These are phyloP conservation scores for Drosophila persimilis DNA, from an alignment of 1,140 invertebrate genomes.

Conservation along the genomic window DNA sequence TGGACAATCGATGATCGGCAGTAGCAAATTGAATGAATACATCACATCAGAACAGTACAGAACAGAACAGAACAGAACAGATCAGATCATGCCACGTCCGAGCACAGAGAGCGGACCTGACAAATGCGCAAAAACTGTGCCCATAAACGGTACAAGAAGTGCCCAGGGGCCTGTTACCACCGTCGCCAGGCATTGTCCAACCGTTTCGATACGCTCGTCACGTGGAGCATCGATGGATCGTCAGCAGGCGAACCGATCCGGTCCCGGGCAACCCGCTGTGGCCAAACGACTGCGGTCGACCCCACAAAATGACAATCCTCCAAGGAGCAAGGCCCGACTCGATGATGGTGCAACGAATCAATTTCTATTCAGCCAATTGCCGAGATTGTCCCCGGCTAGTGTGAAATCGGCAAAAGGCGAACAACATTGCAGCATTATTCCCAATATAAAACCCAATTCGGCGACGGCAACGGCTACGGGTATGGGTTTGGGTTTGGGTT, in stretches of 20 bases:
- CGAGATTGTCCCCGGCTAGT: background rate
- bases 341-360: slow-evolving; percentile 73
- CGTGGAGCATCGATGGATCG: slow-evolving; percentile 17
- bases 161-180: background rate
- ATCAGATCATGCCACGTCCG: background rate
- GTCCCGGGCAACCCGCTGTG: slow-evolving; percentile 58
- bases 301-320: slow-evolving; percentile 37
- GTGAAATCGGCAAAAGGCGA: slow-evolving; percentile 39
- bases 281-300: slow-evolving; percentile 76
- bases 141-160: slow-evolving; percentile 33
- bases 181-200: slow-evolving; percentile 13
- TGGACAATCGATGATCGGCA: slow-evolving; percentile 1
- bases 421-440: slow-evolving; percentile 49
- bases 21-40: slow-evolving; percentile 55
- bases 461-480: no score
- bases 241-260: background rate
- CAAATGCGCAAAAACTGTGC: slow-evolving; percentile 44
- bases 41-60: slow-evolving; percentile 34
- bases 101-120: background rate
- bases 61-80: slow-evolving; percentile 8
- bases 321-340: no score
- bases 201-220: slow-evolving; percentile 58
- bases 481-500: slow-evolving; percentile 20
- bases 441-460: slow-evolving; percentile 3
- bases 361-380: slow-evolving; percentile 48